Evolutionary conservation across 2,888 invertebrate species (phyloP).

Genomic region (Oscheius onirici): DNA sequence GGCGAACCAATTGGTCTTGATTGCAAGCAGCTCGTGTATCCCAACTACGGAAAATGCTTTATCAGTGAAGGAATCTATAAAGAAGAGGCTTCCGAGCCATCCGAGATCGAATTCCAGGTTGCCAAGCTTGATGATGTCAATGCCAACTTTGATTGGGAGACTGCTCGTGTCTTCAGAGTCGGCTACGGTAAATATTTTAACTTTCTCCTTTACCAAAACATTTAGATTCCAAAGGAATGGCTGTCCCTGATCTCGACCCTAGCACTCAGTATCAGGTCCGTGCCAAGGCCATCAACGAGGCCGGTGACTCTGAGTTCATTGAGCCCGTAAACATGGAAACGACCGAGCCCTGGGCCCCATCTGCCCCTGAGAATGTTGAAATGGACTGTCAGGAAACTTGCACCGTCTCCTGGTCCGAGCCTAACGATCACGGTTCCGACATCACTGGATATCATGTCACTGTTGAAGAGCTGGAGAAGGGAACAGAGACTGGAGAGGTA

Average conservation of each 20-base stretch:
- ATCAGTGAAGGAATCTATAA: constrained; percentile 40
- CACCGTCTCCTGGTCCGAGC: constrained; percentile 57
- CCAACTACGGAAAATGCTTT: constrained; percentile 56
- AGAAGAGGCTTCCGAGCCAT: constrained; percentile 36
- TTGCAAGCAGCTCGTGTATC: constrained; percentile 53
- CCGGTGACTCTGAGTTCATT: constrained; percentile 54
- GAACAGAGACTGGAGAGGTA: constrained; percentile 28
- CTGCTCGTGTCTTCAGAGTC: constrained; percentile 31
- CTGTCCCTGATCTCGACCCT: constrained; percentile 44
- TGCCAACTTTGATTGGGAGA: constrained; percentile 44
- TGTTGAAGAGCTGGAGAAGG: constrained; percentile 42
- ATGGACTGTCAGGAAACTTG: constrained; percentile 57
- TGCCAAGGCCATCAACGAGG: constrained; percentile 54
- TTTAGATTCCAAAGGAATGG: constrained; percentile 38
- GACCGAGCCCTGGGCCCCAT: constrained; percentile 59
- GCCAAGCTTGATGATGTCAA: constrained; percentile 44
- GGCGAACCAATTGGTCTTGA: constrained; percentile 43
- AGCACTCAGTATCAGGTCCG: constrained; percentile 55
- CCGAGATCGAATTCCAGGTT: constrained; percentile 39
- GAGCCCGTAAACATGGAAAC: constrained; percentile 51
- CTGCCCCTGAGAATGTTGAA: constrained; percentile 42
- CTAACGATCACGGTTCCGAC: constrained; percentile 59
- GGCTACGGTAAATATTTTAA: constrained; percentile 23
- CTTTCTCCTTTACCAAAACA: background rate
- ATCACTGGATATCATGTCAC: constrained; percentile 50